These are phyloP conservation scores for Hiodon alosoides DNA, from an alignment of 2,113 vertebrate genomes.

Conservation along the genomic window DNA sequence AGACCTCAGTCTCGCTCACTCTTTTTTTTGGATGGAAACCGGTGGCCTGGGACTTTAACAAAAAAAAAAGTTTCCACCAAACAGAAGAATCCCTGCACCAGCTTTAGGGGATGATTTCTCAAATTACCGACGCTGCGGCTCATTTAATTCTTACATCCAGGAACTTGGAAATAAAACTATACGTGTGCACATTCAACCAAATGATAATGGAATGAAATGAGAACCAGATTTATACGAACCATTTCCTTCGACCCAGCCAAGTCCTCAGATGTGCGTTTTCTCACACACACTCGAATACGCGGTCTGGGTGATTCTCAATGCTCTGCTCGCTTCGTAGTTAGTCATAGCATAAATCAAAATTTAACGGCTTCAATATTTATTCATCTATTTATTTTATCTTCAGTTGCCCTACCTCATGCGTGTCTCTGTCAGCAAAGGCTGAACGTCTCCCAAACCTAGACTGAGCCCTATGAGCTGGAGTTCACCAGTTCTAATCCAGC, in stretches of 20 bases:
- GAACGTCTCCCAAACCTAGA: no score
- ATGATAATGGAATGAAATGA: slow-evolving; percentile 58
- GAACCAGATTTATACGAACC: slow-evolving; percentile 54
- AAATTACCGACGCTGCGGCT: slow-evolving; percentile 57
- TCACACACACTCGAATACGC: neutral
- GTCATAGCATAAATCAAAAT: no score
- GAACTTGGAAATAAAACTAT: slow-evolving; percentile 53
- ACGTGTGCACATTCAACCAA: slow-evolving; percentile 55
- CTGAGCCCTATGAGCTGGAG: no score
- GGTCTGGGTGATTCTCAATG: no score
- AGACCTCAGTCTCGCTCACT: slow-evolving; percentile 48
- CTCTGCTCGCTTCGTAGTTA: no score
- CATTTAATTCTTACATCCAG: slow-evolving; percentile 55
- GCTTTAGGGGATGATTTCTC: slow-evolving; percentile 55
- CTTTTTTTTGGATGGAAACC: slow-evolving; percentile 38
- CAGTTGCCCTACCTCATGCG: no score
- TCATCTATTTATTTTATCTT: no score
- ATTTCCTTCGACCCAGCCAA: neutral
- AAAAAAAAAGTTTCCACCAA: slow-evolving; percentile 55
- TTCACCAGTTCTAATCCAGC: no score
- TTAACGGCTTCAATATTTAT: no score
- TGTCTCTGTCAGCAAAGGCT: no score
- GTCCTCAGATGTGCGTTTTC: slow-evolving; percentile 10
- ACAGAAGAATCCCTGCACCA: slow-evolving; percentile 39
- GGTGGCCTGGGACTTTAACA: slow-evolving; percentile 43